Evolutionary conservation across 2,113 vertebrate genomes (phyloP), one percentile per base, ranked within the genome.

Genomic region (Phaethon lepturus): DNA sequence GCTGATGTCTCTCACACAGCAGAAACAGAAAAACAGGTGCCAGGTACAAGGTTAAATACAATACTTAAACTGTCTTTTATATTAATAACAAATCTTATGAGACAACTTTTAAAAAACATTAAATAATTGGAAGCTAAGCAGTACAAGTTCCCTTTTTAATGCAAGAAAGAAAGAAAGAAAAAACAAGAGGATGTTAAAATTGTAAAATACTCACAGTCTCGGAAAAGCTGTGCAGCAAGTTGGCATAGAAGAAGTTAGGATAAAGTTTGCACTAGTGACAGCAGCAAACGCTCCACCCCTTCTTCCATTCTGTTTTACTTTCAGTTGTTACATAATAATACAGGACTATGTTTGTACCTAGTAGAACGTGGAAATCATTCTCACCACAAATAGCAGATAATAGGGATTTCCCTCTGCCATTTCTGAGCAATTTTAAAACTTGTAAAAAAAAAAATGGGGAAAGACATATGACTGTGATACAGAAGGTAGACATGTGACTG

Each of bases 191-290:
- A 25, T 88, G 23, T 55, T 69, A 86, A 52, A 88, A 86, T 64
- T 74, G n/a, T 87, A 80, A 95, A 86, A 94, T 96, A 97, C 95
- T 97, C 47, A 97, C 97, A n/a, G 71, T 47, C 84, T 80, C 19
- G 7, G 78, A 35, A 74, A 79, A 47, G 47, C 50, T 69, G 42
- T 63, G 71, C 56, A 72, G 92, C 44, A 84, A 86, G 66, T 38
- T 67, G 8, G 7, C 56, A 40, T 66, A 92, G 59, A 26, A 60
- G 69, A 56, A 80, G 29, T 68, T 38, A 38, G 53, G 28, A 38
- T 64, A 28, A 78, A 33, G 63, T 73, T 56, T 76, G n/a, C 23
- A 14, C 10, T 19, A 40, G n/a, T 76, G 94, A 73, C 89, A 97
- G 94, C 38, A 53, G 40, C 55, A 23, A n/a, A 81, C 0, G 89